Evolutionary conservation across 2,113 vertebrate genomes (phyloP), one percentile per base, ranked within the genome.

Genomic region (Empidonax alnorum): DNA sequence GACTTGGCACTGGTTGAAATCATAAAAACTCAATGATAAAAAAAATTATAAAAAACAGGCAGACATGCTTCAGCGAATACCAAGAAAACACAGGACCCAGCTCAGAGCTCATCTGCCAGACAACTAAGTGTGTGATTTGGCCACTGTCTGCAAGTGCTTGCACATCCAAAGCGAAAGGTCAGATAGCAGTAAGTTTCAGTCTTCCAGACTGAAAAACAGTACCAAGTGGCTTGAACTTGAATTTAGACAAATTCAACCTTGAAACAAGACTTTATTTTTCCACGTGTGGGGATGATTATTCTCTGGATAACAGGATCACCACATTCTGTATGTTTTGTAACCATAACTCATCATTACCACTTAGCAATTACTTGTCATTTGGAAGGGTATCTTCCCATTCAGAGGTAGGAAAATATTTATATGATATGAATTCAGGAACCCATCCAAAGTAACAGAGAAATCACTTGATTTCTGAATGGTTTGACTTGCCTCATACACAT

Each of bases 311-410:
- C 3, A 23, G 27, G 10, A 68, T 44, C 13, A 14, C 4, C 18
- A 37, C 9, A 25, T 71, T 5, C 19, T 1, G 0, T 12, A 42
- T 7, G 1, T 65, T 16, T 66, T 81, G 37, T 35, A 33, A 46
- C 3, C 4, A 10, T 58, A 69, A 69, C 2, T 74, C n/a, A 71
- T 4, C 19, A 44, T 24, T 73, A 37, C 8, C 24, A 33, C 39
- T 41, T 46, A 18, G 67, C 69, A 16, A 66, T 49, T 71, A 27
- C 12, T 30, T 14, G 1, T 35, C 8, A 44, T 94, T 77, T 82
- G 24, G 31, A 66, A 87, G 14, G 35, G 4, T 30, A 31, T 28
- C 44, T 84, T 78, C 55, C 12, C 72, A 15, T 37, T 12, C 31
- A 75, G 30, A 47, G 12, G 4, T 7, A 77, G 15, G 5, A 77